Evolutionary conservation across 92 coral and sea anemone genomes (phyloP), one percentile per base, ranked within the genome.

Genomic region (Micromussa lordhowensis): DNA sequence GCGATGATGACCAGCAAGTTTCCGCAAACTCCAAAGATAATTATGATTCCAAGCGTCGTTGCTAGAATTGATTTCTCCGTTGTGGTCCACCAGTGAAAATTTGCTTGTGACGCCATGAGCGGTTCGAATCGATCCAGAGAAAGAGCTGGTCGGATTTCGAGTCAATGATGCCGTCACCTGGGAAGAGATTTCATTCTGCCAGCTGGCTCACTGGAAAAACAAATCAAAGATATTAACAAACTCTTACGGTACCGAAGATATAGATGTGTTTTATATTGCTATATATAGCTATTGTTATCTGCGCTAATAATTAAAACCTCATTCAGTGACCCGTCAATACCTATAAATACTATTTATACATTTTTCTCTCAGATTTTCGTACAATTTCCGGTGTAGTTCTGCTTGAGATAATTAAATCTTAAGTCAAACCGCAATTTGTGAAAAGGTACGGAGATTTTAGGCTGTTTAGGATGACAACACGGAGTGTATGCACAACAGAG

Each of bases 21-120:
- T 38, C 96, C 96, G 54, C 90, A 80, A 34, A 91, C 76, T 53
- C 96, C 96, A 63, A 88, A 81, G 9, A 88, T 34, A 18, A 93
- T 91, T 16, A 93, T 69, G 10, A 93, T 64, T 31, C 88, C 88
- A 13, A 93, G 86, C 38, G 83, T 86, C 35, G 81, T 54, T 24
- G 77, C 89, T 61, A 86, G 21, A 66, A 70, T 0, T 30, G 59
- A 63, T 68, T 86, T 86, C 38, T 86, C 89, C 18, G 89, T 30
- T 13, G 40, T 48, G 1, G 77, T 86, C 89, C 89, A 86, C 83
- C 44, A 51, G 40, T 86, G 48, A 73, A 44, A 36, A 14, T 57
- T n/a, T 24, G 71, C 31, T 15, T 31, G 57, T 26, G 73, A 36
- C 16, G 78, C 88, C 81, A 79, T 79, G 69, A 68, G 31, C 30